A percentile compares a stretch with the other conserved stretches of the same genome.
These are phyloP conservation scores for Bambusicola thoracicus DNA, from an alignment of 2,113 vertebrate species.

Conservation along the genomic window DNA sequence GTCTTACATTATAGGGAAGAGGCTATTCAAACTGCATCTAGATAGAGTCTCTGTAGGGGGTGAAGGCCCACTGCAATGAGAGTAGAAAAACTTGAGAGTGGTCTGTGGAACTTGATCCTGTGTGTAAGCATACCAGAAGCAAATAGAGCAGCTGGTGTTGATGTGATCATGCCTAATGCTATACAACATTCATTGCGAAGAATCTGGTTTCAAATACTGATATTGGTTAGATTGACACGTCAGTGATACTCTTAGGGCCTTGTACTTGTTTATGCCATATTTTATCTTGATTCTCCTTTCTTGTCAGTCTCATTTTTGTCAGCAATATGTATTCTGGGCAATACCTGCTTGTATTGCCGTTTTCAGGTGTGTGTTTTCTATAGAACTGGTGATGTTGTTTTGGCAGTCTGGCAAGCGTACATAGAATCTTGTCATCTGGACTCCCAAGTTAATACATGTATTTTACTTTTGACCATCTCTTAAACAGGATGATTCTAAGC, in stretches of 20 bases:
- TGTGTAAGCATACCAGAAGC: too few species aligned
- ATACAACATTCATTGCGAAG: neutral
- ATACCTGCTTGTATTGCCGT: neutral
- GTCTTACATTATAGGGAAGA: neutral
- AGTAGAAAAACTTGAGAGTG: neutral
- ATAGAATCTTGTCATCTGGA: neutral
- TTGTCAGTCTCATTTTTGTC: neutral
- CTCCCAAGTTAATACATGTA: neutral
- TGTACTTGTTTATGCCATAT: neutral
- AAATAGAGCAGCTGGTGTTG: neutral
- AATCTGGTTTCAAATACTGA: neutral
- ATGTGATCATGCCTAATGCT: accelerated
- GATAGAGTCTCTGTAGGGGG: neutral
- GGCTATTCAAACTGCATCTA: neutral
- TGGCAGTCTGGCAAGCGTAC: neutral
- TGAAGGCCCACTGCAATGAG: neutral
- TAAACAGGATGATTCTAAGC: neutral
- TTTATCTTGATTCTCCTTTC: neutral
- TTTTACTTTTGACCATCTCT: neutral
- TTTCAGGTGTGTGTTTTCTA: neutral
- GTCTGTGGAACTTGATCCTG: neutral
- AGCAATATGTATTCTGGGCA: too few species aligned
- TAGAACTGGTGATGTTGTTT: neutral
- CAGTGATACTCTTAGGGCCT: accelerated
- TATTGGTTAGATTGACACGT: neutral